These are phyloP conservation scores for Sympetrum striolatum DNA, from an alignment of 2,888 invertebrate species.

Conservation along the genomic window DNA sequence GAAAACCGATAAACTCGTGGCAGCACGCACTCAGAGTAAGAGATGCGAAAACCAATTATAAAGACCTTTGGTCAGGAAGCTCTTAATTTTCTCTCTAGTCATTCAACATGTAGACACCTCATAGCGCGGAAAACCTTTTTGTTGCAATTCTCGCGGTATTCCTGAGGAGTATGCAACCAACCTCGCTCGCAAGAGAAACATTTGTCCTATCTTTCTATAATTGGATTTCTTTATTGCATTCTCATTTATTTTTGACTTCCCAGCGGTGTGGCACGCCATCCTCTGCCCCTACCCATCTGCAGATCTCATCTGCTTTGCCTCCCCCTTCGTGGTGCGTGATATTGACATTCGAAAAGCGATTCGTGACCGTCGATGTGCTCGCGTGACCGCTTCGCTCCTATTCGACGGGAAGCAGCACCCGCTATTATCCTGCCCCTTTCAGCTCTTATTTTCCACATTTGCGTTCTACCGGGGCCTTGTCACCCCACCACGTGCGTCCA, in stretches of 20 bases:
- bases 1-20: too few species aligned
- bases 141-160: background rate
- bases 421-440: background rate
- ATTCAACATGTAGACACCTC: background rate
- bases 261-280: background rate
- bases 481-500: too few species aligned
- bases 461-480: too few species aligned
- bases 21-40: too few species aligned
- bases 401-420: background rate
- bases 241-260: background rate
- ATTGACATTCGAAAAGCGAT: background rate
- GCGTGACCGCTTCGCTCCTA: background rate
- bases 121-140: background rate
- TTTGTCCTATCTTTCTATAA: background rate
- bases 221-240: background rate
- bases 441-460: background rate
- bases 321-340: background rate
- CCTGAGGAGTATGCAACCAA: background rate
- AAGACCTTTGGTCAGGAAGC: too few species aligned
- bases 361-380: conserved; percentile 10
- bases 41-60: too few species aligned
- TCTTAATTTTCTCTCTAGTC: background rate
- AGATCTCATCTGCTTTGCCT: too few species aligned
- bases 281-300: background rate
- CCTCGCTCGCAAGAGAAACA: background rate